Evolutionary conservation across 2,888 invertebrate genomes (phyloP).

Genomic region (Arrhopalites spinosus): DNA sequence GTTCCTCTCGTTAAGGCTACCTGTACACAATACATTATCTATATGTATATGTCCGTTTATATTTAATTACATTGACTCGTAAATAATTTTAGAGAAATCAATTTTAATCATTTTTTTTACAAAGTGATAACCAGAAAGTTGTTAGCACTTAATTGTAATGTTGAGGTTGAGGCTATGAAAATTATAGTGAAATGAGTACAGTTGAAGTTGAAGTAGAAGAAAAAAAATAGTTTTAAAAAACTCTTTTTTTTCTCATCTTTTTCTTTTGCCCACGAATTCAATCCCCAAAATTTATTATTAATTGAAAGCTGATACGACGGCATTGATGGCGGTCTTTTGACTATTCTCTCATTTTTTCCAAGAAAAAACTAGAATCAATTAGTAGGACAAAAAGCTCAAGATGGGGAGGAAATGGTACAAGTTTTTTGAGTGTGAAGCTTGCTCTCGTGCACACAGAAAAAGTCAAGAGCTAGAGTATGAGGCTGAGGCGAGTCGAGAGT

Average conservation of each 20-base stretch:
- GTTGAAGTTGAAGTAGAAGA: no score
- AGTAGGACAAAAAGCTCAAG: background rate
- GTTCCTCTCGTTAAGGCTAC: no score
- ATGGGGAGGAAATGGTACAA: no score
- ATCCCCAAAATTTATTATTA: constrained; percentile 25
- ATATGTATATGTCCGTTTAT: no score
- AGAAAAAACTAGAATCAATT: constrained; percentile 28
- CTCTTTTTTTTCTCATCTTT: background rate
- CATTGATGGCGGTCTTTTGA: background rate
- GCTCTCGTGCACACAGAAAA: background rate
- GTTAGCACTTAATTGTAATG: no score
- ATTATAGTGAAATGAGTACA: no score
- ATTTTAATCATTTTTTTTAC: no score
- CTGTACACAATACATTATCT: no score
- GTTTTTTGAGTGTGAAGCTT: background rate
- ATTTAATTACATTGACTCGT: background rate
- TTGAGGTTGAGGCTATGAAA: no score
- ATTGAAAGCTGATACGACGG: constrained; percentile 19
- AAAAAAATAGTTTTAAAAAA: background rate
- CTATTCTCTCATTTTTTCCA: constrained; percentile 19
- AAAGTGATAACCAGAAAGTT: no score
- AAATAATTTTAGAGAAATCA: background rate
- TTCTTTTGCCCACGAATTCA: background rate
- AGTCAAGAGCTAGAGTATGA: background rate
- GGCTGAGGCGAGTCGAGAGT: background rate